These are phyloP conservation scores for Myxocyprinus asiaticus DNA, from an alignment of 2,113 vertebrate species.

Conservation along the genomic window DNA sequence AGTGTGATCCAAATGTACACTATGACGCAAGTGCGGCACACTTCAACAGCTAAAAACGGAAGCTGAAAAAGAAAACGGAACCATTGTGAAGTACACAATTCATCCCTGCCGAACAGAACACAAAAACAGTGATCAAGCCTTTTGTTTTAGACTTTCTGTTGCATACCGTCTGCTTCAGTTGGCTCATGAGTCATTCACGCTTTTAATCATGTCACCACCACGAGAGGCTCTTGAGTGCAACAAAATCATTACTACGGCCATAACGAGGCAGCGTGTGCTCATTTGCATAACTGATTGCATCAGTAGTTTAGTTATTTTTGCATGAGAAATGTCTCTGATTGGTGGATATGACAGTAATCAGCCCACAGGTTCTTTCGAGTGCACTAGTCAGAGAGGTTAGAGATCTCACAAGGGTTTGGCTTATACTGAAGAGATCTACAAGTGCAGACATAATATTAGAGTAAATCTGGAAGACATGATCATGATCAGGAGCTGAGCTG, in stretches of 20 bases:
- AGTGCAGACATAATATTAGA: neutral
- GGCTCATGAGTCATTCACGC: slow-evolving; percentile 52
- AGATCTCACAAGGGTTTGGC: neutral
- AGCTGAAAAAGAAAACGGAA: neutral
- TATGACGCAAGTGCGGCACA: neutral
- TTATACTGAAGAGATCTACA: slow-evolving; percentile 7
- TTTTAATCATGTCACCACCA: slow-evolving; percentile 59
- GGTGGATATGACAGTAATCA: slow-evolving; percentile 55
- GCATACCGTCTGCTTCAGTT: slow-evolving; percentile 53
- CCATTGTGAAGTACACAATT: neutral
- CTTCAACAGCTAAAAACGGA: neutral
- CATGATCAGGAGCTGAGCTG: neutral
- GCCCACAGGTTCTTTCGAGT: neutral
- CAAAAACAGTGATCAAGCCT: slow-evolving; percentile 14
- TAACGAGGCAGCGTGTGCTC: slow-evolving; percentile 55
- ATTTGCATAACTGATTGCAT: slow-evolving; percentile 65
- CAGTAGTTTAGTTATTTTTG: slow-evolving; percentile 56
- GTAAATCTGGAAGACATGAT: neutral
- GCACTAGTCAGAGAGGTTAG: neutral
- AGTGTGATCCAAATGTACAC: neutral
- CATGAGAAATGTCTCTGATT: slow-evolving; percentile 47
- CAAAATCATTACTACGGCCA: slow-evolving; percentile 54
- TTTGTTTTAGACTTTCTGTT: slow-evolving; percentile 53
- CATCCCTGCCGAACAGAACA: neutral
- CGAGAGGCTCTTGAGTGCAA: slow-evolving; percentile 42